phyloP scores from a whole-genome alignment of 2,888 invertebrate genomes.

The Diaphora mendica region DNA sequence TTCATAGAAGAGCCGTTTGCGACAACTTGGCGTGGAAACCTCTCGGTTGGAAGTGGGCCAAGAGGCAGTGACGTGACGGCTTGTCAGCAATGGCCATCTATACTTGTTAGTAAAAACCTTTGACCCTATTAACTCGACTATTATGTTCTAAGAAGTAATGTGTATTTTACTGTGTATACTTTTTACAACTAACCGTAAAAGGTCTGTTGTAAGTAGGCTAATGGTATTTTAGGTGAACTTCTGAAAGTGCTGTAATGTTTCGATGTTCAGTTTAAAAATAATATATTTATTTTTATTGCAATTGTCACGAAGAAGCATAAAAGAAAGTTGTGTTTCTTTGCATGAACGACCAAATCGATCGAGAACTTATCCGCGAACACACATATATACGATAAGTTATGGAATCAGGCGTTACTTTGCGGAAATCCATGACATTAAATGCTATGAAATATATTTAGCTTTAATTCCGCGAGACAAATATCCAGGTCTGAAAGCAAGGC shows the following conservation, averaged over 20 bases:
- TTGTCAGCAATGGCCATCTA: constrained; percentile 6
- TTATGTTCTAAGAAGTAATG: neutral
- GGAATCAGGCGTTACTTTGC: no score
- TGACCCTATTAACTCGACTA: constrained; percentile 6
- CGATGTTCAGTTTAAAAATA: no score
- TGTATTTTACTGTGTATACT: neutral
- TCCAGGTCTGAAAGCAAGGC: no score
- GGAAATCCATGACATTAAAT: no score
- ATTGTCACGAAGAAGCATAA: no score
- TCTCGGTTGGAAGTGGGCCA: constrained; percentile 14
- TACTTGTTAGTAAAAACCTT: neutral
- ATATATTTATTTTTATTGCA: no score
- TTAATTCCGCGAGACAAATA: no score
- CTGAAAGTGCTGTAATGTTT: neutral
- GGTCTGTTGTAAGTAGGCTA: neutral
- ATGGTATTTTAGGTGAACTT: neutral
- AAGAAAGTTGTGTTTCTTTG: no score
- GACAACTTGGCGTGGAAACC: constrained; percentile 17
- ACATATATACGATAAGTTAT: no score
- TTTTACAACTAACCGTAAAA: neutral
- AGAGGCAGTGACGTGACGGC: constrained; percentile 13
- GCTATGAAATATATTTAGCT: no score
- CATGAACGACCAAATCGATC: no score
- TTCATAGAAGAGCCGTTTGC: constrained; percentile 13
- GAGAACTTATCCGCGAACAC: no score